Evolutionary conservation across 35 echinoderm and acorn worm species (phyloP).

Genomic region (Ptychodera flava): DNA sequence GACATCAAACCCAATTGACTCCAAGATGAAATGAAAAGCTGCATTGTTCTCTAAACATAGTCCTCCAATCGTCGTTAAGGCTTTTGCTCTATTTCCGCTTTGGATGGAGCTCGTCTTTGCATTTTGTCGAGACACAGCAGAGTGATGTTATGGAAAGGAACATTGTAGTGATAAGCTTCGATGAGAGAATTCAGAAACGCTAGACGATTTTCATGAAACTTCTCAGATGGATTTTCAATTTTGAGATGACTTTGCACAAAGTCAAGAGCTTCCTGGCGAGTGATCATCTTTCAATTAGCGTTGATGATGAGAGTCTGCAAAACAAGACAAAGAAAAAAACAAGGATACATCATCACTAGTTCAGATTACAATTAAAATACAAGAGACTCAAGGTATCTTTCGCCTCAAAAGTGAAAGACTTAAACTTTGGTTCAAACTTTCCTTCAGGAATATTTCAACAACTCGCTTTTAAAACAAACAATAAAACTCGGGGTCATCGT

Average conservation of each 20-base stretch:
- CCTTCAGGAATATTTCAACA: too few relatives aligned
- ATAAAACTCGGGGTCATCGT: too few relatives aligned
- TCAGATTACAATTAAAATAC: too few relatives aligned
- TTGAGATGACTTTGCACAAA: not conserved
- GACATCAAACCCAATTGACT: constrained; percentile 38
- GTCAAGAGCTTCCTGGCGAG: not conserved
- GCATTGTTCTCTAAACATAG: constrained; percentile 43
- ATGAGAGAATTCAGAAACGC: not conserved
- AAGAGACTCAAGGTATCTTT: too few relatives aligned
- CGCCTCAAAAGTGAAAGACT: too few relatives aligned
- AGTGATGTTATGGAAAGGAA: constrained; percentile 59
- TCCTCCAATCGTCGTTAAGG: constrained; percentile 40
- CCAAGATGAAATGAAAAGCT: constrained; percentile 24
- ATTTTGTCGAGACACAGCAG: constrained; percentile 6
- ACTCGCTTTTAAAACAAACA: too few relatives aligned
- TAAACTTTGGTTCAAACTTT: too few relatives aligned
- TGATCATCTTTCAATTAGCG: constrained; percentile 26
- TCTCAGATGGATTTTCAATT: not conserved
- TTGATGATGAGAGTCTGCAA: too few relatives aligned
- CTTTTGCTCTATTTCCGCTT: constrained; percentile 32
- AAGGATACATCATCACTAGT: too few relatives aligned
- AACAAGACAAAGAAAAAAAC: too few relatives aligned
- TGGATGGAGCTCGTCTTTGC: constrained; percentile 30
- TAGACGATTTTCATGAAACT: not conserved
- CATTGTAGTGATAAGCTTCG: not conserved